These are phyloP conservation scores for Tangara arthus DNA, from an alignment of 2,797 vertebrate genomes.

Conservation along the genomic window DNA sequence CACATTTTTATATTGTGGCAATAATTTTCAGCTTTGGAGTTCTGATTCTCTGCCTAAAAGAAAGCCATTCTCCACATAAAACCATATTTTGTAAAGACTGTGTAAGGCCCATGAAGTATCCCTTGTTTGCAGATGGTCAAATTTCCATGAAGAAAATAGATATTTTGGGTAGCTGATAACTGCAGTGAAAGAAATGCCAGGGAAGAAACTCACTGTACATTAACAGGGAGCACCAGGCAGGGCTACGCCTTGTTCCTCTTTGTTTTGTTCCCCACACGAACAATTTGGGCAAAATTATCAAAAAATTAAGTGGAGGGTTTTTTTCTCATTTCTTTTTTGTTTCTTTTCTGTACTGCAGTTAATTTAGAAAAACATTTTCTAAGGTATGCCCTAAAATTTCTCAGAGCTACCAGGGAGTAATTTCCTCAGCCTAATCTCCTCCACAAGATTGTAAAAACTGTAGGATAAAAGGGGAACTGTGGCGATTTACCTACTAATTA, in stretches of 20 bases:
- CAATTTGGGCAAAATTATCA: not conserved
- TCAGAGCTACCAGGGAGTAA: conserved; percentile 55
- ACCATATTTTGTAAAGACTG: not conserved
- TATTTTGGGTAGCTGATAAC: not conserved
- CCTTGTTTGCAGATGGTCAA: not conserved
- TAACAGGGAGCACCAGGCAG: not conserved
- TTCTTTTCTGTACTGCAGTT: conserved; percentile 1
- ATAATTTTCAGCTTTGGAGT: not conserved
- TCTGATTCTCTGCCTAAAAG: not conserved
- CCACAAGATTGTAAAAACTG: conserved; percentile 70
- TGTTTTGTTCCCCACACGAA: not conserved
- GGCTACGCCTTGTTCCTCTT: not conserved
- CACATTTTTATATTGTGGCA: accelerated
- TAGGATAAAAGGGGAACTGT: conserved; percentile 78
- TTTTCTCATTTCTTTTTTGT: not conserved
- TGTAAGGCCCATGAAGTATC: not conserved
- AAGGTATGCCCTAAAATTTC: conserved; percentile 62
- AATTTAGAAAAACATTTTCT: conserved; percentile 41
- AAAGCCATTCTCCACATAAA: not conserved
- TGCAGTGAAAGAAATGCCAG: not conserved
- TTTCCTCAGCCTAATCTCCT: conserved; percentile 74
- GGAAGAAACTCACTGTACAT: not conserved
- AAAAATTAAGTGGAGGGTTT: not conserved
- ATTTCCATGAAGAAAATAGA: not conserved
- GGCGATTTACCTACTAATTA: conserved; percentile 84